Evolutionary conservation across 2,888 invertebrate genomes (phyloP).

Genomic region (Pyrochroa serraticornis): DNA sequence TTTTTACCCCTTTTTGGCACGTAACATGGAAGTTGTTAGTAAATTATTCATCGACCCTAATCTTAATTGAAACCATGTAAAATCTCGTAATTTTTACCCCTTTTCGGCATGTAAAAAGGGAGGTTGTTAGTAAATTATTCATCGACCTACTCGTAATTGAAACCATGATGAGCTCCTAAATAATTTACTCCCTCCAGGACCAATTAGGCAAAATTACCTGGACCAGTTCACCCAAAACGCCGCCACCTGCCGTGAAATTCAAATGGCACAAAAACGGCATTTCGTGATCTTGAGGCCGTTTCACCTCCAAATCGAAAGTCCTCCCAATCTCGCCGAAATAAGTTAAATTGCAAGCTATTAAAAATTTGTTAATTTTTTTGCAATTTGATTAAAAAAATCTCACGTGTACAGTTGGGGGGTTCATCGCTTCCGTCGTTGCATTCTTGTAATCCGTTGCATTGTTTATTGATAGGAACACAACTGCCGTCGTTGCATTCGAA

Average conservation of each 20-base stretch:
- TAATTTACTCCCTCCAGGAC: too few relatives aligned
- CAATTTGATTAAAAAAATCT: slow-evolving; percentile 57
- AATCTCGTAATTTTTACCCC: too few relatives aligned
- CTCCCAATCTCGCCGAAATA: slow-evolving; percentile 81
- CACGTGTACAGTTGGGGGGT: slow-evolving; percentile 76
- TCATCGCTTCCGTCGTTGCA: slow-evolving; percentile 82
- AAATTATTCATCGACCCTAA: background rate
- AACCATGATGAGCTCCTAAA: background rate
- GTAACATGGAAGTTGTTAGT: too few relatives aligned
- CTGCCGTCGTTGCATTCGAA: slow-evolving; percentile 60
- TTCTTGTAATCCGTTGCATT: slow-evolving; percentile 78
- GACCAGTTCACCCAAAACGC: slow-evolving; percentile 78
- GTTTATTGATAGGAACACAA: slow-evolving; percentile 75
- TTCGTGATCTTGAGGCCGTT: slow-evolving; percentile 74
- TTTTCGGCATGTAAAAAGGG: too few relatives aligned
- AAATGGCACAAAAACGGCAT: slow-evolving; percentile 82
- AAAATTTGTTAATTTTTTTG: background rate
- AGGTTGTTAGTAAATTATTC: too few relatives aligned
- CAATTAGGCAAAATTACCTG: slow-evolving; percentile 63
- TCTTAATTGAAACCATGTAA: background rate
- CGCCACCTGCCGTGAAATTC: slow-evolving; percentile 82
- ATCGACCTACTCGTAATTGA: background rate
- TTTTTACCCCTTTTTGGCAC: too few relatives aligned
- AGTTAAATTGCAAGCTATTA: slow-evolving; percentile 81
- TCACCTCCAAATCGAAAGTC: slow-evolving; percentile 79